Evolutionary conservation across 2,113 vertebrate genomes (phyloP).

Genomic region (Percopsis transmontana): DNA sequence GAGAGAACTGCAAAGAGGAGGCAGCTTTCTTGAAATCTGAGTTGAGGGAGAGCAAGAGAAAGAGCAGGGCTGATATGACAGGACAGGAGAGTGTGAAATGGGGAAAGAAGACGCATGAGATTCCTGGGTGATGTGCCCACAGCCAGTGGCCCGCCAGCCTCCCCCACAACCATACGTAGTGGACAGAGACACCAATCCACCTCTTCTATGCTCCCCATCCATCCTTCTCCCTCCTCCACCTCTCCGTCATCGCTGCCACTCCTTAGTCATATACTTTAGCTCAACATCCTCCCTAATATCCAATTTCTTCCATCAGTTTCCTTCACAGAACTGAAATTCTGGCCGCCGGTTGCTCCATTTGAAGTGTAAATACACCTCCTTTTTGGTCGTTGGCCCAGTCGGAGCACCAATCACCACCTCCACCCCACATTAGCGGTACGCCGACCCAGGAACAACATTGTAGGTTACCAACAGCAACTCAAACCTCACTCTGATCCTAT

Average conservation of each 20-base stretch:
- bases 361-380: constrained; percentile 14
- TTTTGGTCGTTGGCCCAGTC: not conserved
- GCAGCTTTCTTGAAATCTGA: constrained; percentile 53
- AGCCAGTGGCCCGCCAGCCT: constrained; percentile 32
- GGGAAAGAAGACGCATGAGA: constrained; percentile 3
- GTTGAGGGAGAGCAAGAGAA: constrained; percentile 39
- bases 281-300: not conserved
- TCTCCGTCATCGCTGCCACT: not conserved
- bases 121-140: constrained; percentile 23
- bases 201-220: constrained; percentile 10
- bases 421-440: not conserved
- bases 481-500: not conserved
- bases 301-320: not conserved
- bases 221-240: not conserved
- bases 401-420: not conserved
- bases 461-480: not conserved
- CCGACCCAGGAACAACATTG: not conserved
- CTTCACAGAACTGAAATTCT: not conserved
- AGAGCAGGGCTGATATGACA: not conserved
- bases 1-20: constrained; percentile 17
- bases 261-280: not conserved
- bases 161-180: not conserved
- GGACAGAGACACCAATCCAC: constrained; percentile 28
- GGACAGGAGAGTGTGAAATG: constrained; percentile 15
- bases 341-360: constrained; percentile 5